These are phyloP conservation scores for Elymnias hypermnestra DNA, from an alignment of 1,140 invertebrate genomes.

Conservation along the genomic window DNA sequence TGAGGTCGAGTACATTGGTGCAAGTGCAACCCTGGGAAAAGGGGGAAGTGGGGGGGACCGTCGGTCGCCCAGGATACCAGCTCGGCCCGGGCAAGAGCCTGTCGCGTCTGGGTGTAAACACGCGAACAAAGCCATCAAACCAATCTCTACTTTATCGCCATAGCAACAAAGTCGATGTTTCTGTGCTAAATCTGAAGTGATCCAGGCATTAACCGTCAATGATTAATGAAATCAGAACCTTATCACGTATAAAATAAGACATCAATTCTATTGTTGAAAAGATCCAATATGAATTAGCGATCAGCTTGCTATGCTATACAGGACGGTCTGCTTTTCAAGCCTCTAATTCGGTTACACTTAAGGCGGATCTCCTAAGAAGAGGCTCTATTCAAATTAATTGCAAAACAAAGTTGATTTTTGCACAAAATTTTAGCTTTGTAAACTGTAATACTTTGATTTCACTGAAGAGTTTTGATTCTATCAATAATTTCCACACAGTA, in stretches of 20 bases:
- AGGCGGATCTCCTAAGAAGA: slow-evolving; percentile 22
- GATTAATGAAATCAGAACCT: slow-evolving; percentile 11
- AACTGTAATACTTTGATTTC: too few species aligned
- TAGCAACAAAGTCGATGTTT: slow-evolving; percentile 9
- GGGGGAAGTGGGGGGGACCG: slow-evolving; percentile 24
- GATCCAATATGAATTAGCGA: slow-evolving; percentile 44
- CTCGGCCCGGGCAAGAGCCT: slow-evolving; percentile 46
- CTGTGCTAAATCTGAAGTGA: background rate
- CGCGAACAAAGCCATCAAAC: slow-evolving; percentile 23
- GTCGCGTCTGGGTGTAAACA: slow-evolving; percentile 38
- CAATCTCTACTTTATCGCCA: slow-evolving; percentile 25
- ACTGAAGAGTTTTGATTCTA: too few species aligned
- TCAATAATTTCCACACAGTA: too few species aligned
- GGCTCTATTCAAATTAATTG: slow-evolving; percentile 10
- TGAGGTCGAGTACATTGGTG: slow-evolving; percentile 24
- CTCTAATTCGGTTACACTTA: slow-evolving; percentile 56
- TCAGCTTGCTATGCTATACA: slow-evolving; percentile 37
- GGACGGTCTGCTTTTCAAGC: slow-evolving; percentile 57
- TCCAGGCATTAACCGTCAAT: too few species aligned
- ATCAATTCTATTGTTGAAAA: slow-evolving; percentile 12
- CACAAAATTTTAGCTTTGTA: too few species aligned
- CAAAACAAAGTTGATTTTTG: too few species aligned
- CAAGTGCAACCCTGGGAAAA: slow-evolving; percentile 39
- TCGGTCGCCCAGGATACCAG: slow-evolving; percentile 56
- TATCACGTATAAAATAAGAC: slow-evolving; percentile 2